These are phyloP conservation scores for Listronotus bonariensis DNA, from an alignment of 1,140 invertebrate species.

Conservation along the genomic window DNA sequence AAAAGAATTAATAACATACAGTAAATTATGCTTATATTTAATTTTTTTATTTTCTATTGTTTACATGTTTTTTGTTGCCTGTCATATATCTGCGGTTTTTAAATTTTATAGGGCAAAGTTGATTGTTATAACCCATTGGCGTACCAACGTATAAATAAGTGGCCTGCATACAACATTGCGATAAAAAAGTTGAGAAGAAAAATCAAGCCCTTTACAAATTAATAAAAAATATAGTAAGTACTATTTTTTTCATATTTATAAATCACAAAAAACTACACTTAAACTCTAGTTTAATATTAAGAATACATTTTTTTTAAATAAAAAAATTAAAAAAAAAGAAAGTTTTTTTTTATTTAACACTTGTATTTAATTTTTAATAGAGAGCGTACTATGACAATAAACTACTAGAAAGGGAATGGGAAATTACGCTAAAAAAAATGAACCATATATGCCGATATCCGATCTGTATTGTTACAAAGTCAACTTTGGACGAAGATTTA, in stretches of 20 bases:
- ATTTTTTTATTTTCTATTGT: too few species aligned
- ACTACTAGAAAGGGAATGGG: slow-evolving; percentile 38
- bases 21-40: too few species aligned
- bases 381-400: slow-evolving; percentile 33
- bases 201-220: slow-evolving; percentile 39
- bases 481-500: slow-evolving; percentile 41
- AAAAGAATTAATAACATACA: too few species aligned
- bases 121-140: slow-evolving; percentile 48
- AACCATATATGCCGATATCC: slow-evolving; percentile 42
- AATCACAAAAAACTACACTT: neutral
- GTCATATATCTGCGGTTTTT: neutral
- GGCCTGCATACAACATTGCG: slow-evolving; percentile 35
- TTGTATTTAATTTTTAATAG: slow-evolving; percentile 22
- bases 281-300: neutral
- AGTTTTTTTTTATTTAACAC: slow-evolving; percentile 12
- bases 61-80: neutral
- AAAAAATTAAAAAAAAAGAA: slow-evolving; percentile 2
- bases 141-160: slow-evolving; percentile 38
- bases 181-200: slow-evolving; percentile 38
- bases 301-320: neutral
- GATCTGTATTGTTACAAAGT: slow-evolving; percentile 39
- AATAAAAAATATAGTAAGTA: slow-evolving; percentile 33
- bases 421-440: slow-evolving; percentile 35
- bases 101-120: slow-evolving; percentile 42
- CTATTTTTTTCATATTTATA: neutral